phyloP scores from a whole-genome alignment of 2,888 invertebrate genomes.

The Sthenelais limicola region DNA sequence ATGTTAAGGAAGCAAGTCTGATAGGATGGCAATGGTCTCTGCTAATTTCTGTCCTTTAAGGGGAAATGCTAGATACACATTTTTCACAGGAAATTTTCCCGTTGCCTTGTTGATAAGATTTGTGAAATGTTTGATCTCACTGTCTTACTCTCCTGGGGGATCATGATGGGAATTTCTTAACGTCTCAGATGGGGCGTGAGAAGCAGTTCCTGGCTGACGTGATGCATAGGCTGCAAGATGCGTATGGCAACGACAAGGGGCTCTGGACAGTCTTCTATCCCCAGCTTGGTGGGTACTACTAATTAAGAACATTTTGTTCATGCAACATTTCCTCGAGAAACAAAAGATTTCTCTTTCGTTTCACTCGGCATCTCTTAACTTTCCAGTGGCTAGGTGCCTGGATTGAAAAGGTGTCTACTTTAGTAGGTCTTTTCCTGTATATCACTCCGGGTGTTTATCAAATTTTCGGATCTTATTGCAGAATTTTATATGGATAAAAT shows the following conservation, averaged over 20 bases:
- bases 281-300: conserved; percentile 53
- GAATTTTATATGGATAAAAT: no score
- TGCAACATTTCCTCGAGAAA: no score
- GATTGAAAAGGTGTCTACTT: neutral
- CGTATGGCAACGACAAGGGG: conserved; percentile 58
- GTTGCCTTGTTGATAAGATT: no score
- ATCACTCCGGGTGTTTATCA: no score
- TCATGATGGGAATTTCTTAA: neutral
- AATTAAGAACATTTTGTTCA: no score
- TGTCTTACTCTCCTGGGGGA: no score
- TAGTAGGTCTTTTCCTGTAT: no score
- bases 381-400: neutral
- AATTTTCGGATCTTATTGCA: no score
- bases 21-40: no score
- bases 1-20: no score
- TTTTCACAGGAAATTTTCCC: neutral
- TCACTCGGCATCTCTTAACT: neutral
- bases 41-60: no score
- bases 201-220: conserved; percentile 72
- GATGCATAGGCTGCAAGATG: conserved; percentile 74
- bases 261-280: conserved; percentile 69
- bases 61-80: neutral
- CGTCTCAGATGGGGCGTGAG: conserved; percentile 60
- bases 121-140: no score
- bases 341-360: neutral